Evolutionary conservation across 2,113 vertebrate species (phyloP).

Genomic region (Amia ocellicauda): DNA sequence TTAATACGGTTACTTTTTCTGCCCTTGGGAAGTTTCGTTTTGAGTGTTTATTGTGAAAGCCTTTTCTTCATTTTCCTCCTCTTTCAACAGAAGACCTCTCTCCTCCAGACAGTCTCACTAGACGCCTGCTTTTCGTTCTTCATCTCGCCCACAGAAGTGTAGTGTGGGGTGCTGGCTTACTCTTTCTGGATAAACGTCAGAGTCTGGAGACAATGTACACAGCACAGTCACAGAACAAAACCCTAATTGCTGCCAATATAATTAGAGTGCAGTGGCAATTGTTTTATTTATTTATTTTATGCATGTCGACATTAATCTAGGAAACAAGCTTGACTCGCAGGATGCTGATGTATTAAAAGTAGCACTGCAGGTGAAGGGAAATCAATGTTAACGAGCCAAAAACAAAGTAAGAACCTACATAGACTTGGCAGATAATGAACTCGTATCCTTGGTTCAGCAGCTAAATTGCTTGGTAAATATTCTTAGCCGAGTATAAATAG

Average conservation of each 20-base stretch:
- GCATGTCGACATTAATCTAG: neutral
- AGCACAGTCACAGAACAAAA: neutral
- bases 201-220: neutral
- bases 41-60: too few species aligned
- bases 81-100: neutral
- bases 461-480: too few species aligned
- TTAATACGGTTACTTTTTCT: too few species aligned
- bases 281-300: neutral
- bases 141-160: neutral
- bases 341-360: neutral
- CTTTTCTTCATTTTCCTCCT: too few species aligned
- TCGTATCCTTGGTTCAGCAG: too few species aligned
- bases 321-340: neutral
- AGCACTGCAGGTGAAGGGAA: neutral
- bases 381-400: neutral
- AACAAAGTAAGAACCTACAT: neutral
- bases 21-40: too few species aligned
- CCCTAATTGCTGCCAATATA: constrained; percentile 9
- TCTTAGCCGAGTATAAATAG: too few species aligned
- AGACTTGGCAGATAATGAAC: neutral
- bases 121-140: neutral
- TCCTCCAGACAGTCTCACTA: neutral
- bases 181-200: neutral
- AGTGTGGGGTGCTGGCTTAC: neutral
- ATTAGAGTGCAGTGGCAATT: constrained; percentile 2